Base-by-base conservation (phyloP, 2,113 vertebrate species). In the Shinisaurus crocodilurus region DNA sequence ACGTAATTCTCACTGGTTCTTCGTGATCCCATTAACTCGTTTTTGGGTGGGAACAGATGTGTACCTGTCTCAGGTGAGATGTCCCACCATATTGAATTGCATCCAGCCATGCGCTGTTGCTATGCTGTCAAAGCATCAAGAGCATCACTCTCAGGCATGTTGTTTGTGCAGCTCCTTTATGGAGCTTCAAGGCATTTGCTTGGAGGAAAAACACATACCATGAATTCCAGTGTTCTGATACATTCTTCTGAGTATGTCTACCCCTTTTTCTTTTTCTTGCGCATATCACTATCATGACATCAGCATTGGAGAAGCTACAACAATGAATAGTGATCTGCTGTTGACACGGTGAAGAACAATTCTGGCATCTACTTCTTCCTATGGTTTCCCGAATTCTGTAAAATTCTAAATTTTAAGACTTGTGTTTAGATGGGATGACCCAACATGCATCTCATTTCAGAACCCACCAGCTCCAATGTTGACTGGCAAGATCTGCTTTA, bases 21-120 rank as follows among this genome's bases (percentile, higher is more conserved):
- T 83, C 25, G 18, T 20, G 57, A 45, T 48, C n/a, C 82, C 72
- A 89, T 92, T 94, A 93, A 93, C 91, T 90, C 1, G 1, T 63
- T 92, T 90, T 91, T 63, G 91, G 81, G 79, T 94, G 88, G 88
- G 91, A 95, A 90, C 88, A 93, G 87, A 93, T 74, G 72, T 77
- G 69, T 88, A 95, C 93, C 94, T 92, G 65, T 75, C 88, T 88
- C 83, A 60, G 70, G 85, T 75, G 85, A 57, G 50, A 60, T 34
- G 27, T 27, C 29, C 27, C 29, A 45, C 82, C 25, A 69, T 69
- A 25, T 32, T 40, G 5, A 37, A 37, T n/a, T 32, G 37, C 32
- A 48, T n/a, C 40, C 18, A 48, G 29, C 13, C 34, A 50, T 29
- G 6, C 91, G 27, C 84, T 82, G 90, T 93, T 37, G 57, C 54